Percentiles rank a stretch among this genome's conserved stretches.
Conservation (phyloP, 2,113 vertebrate genomes). For the Scatophagus argus region DNA sequence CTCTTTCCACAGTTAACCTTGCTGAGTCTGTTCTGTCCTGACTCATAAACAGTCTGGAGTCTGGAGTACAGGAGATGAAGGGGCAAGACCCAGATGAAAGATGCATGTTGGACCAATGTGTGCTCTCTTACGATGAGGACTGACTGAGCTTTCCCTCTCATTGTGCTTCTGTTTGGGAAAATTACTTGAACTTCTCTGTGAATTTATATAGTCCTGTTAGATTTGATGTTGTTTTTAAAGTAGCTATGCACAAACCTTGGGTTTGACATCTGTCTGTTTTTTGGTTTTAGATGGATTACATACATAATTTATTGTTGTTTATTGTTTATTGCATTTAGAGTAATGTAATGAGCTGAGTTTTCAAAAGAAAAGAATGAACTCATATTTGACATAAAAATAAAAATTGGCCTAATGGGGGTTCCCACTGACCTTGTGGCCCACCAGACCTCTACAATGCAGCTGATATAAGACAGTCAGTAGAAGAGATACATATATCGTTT, state of each 20-base stretch:
- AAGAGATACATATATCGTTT: not conserved
- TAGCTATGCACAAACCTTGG: not conserved
- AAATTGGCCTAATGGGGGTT: too few relatives aligned
- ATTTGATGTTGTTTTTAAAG: not conserved
- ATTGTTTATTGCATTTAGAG: too few relatives aligned
- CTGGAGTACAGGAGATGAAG: slow-evolving; percentile 41
- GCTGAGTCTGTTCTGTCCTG: slow-evolving; percentile 43
- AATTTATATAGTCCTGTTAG: not conserved
- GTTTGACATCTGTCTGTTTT: too few relatives aligned
- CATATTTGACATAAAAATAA: too few relatives aligned
- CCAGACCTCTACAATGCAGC: too few relatives aligned
- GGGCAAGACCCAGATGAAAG: slow-evolving; percentile 62
- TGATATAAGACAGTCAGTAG: not conserved
- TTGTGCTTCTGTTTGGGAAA: slow-evolving; percentile 10
- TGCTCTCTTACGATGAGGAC: slow-evolving; percentile 30
- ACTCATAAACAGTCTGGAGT: slow-evolving; percentile 61
- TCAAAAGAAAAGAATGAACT: too few relatives aligned
- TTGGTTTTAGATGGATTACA: too few relatives aligned
- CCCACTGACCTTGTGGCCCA: too few relatives aligned
- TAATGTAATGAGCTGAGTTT: too few relatives aligned
- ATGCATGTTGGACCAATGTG: slow-evolving; percentile 49
- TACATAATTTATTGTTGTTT: too few relatives aligned
- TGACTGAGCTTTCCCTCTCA: slow-evolving; percentile 10
- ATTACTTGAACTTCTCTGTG: not conserved
- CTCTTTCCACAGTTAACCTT: slow-evolving; percentile 40